Evolutionary conservation across 2,888 invertebrate species (phyloP).

Genomic region (Tetropium fuscum): DNA sequence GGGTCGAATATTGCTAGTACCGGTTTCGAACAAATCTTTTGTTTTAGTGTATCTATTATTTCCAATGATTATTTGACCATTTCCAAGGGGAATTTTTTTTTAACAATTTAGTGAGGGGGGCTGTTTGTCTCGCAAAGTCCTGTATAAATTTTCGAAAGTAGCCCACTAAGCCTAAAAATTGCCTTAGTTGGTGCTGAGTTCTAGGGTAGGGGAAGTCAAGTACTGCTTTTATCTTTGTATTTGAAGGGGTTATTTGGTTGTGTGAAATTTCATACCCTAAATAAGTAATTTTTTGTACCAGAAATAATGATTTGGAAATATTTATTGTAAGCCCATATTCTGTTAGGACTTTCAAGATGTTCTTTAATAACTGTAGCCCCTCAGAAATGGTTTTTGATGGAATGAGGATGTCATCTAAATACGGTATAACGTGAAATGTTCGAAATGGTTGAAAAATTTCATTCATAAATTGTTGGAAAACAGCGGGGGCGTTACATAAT

Average conservation of each 20-base stretch:
- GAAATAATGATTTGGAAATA: not conserved
- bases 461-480: slow-evolving; percentile 24
- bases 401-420: slow-evolving; percentile 30
- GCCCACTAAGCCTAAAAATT: slow-evolving; percentile 53
- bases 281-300: too few species aligned
- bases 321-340: not conserved
- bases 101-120: slow-evolving; percentile 31
- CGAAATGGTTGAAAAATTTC: slow-evolving; percentile 25
- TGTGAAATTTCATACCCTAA: too few species aligned
- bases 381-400: slow-evolving; percentile 27
- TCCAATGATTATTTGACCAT: too few species aligned
- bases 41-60: too few species aligned
- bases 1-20: slow-evolving; percentile 25
- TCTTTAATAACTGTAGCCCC: slow-evolving; percentile 8
- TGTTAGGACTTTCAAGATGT: not conserved
- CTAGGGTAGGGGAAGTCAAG: slow-evolving; percentile 44
- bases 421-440: slow-evolving; percentile 6
- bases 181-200: slow-evolving; percentile 47
- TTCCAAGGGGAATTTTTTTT: slow-evolving; percentile 14
- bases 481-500: slow-evolving; percentile 33
- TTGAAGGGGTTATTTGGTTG: too few species aligned
- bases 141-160: slow-evolving; percentile 54
- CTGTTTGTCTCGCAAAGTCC: slow-evolving; percentile 43
- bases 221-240: too few species aligned
- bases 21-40: too few species aligned